Conservation (phyloP, 2,797 vertebrate species). For the Sorex maritimensis region DNA sequence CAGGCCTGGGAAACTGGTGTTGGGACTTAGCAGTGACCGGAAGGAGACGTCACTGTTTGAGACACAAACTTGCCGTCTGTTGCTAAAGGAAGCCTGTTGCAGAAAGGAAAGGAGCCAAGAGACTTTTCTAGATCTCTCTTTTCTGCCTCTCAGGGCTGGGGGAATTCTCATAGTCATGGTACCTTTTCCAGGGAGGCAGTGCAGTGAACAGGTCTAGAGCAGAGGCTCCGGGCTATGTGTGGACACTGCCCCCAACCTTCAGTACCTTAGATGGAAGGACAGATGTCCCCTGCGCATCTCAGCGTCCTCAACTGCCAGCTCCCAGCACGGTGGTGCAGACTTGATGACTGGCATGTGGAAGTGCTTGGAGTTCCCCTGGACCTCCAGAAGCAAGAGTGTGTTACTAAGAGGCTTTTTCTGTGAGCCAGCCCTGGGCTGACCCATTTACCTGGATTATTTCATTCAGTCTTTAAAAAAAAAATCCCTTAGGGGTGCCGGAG, state of each 20-base stretch:
- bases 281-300: not conserved
- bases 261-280: not conserved
- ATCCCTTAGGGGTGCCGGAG: too few relatives aligned
- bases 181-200: not conserved
- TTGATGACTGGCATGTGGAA: not conserved
- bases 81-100: not conserved
- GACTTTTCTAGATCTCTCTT: not conserved
- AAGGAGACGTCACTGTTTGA: slow-evolving; percentile 20
- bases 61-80: not conserved
- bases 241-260: not conserved
- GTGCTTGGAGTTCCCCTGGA: not conserved
- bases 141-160: slow-evolving; percentile 6
- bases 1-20: slow-evolving; percentile 3
- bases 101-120: not conserved
- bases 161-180: not conserved
- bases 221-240: not conserved
- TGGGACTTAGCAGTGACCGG: slow-evolving; percentile 28
- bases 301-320: not conserved
- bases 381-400: not conserved
- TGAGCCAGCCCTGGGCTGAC: not conserved
- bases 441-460: slow-evolving; percentile 15
- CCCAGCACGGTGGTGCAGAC: not conserved
- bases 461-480: not conserved
- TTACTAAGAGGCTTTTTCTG: not conserved
- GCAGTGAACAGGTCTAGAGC: not conserved